Conservation (phyloP, 2,888 invertebrate species). For the Saturnia japonica region DNA sequence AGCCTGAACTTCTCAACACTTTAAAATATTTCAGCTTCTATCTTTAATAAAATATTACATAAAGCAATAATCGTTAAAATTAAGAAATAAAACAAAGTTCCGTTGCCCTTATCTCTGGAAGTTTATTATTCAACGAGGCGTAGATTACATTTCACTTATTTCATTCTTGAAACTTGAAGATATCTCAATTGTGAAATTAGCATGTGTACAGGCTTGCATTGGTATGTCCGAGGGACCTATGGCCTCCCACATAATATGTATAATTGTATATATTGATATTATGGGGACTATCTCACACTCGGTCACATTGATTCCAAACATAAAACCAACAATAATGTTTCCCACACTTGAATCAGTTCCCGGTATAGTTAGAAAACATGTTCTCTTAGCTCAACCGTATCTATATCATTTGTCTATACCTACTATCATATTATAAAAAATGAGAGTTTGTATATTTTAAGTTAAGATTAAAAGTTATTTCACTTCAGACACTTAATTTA, state of each 20-base stretch:
- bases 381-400: neutral
- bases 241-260: slow-evolving; percentile 3
- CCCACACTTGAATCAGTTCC: too few species aligned
- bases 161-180: slow-evolving; percentile 26
- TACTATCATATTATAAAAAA: neutral
- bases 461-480: too few species aligned
- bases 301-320: too few species aligned
- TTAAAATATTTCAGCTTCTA: neutral
- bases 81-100: slow-evolving; percentile 29
- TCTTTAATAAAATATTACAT: slow-evolving; percentile 14
- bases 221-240: neutral
- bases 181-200: slow-evolving; percentile 21
- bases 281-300: too few species aligned
- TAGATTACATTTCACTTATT: slow-evolving; percentile 36
- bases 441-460: neutral
- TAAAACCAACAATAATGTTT: too few species aligned
- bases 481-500: too few species aligned
- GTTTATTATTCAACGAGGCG: slow-evolving; percentile 30
- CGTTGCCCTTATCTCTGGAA: slow-evolving; percentile 25
- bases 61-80: slow-evolving; percentile 24
- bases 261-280: too few species aligned
- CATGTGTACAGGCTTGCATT: slow-evolving; percentile 17
- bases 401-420: neutral
- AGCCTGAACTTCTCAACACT: neutral
- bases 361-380: too few species aligned